Percentiles rank a stretch among this genome's conserved stretches.
Conservation (phyloP, 2,888 invertebrate species). For the Plagodis pulveraria region DNA sequence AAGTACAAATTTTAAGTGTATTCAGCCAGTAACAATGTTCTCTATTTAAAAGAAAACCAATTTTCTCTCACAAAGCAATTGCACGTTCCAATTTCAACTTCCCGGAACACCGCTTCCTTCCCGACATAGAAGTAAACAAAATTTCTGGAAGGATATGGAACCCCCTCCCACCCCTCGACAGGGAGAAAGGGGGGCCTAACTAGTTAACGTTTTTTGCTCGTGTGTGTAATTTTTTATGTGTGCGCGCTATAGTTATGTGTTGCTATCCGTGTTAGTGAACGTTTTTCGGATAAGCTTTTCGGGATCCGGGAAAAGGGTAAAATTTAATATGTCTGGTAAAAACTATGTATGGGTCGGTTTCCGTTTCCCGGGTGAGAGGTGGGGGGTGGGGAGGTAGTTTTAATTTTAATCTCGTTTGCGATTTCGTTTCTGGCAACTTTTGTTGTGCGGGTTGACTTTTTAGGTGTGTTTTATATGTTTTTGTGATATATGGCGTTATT, state of each 20-base stretch:
- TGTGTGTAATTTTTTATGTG: constrained; percentile 71
- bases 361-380: constrained; percentile 7
- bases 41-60: constrained; percentile 36
- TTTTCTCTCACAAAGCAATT: constrained; percentile 62
- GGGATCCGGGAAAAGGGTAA: constrained; percentile 55
- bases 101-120: constrained; percentile 70
- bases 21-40: too few species aligned
- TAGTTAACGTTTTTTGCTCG: constrained; percentile 81
- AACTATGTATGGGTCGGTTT: constrained; percentile 44
- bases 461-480: constrained; percentile 6
- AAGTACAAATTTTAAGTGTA: too few species aligned
- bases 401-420: constrained; percentile 40
- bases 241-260: constrained; percentile 49
- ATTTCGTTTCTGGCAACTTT: constrained; percentile 35
- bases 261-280: constrained; percentile 33
- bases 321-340: constrained; percentile 60
- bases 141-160: constrained; percentile 82
- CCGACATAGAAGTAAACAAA: constrained; percentile 82
- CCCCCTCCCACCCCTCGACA: constrained; percentile 39
- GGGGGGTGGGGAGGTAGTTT: constrained; percentile 30
- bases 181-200: constrained; percentile 38
- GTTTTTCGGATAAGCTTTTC: constrained; percentile 66
- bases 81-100: constrained; percentile 68
- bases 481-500: not conserved
- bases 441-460: constrained; percentile 27